Evolutionary conservation across 2,797 vertebrate species (phyloP).

Genomic region (Sardinella longiceps): DNA sequence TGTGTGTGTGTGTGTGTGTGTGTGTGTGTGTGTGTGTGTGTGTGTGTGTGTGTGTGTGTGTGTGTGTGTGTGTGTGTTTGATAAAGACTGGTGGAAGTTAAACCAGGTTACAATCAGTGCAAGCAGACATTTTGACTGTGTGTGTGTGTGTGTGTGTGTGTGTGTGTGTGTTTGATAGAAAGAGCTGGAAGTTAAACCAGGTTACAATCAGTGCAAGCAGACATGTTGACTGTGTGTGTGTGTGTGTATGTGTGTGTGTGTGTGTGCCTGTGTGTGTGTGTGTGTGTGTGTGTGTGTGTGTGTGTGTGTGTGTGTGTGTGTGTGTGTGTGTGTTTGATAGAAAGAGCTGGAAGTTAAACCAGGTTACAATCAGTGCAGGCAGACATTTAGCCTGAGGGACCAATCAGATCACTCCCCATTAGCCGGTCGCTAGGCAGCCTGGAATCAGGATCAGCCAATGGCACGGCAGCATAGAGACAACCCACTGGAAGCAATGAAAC

Average conservation of each 20-base stretch:
- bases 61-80: too few relatives aligned
- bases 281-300: too few relatives aligned
- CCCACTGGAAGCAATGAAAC: conserved; percentile 24
- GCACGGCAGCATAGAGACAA: conserved; percentile 18
- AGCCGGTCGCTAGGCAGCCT: conserved; percentile 71
- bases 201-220: too few relatives aligned
- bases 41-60: too few relatives aligned
- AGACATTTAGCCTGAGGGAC: conserved; percentile 40
- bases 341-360: conserved; percentile 49
- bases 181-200: conserved; percentile 49
- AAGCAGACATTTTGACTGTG: too few relatives aligned
- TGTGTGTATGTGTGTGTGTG: too few relatives aligned
- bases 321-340: conserved; percentile 28
- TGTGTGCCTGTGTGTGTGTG: too few relatives aligned
- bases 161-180: too few relatives aligned
- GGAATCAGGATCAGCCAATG: conserved; percentile 48
- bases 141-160: too few relatives aligned
- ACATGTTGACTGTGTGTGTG: too few relatives aligned
- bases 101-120: too few relatives aligned
- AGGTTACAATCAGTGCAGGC: conserved; percentile 62
- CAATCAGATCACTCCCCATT: conserved; percentile 52
- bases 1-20: background rate
- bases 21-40: background rate
- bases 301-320: conserved; percentile 51
- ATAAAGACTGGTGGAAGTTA: too few relatives aligned